These are phyloP conservation scores for Acanthosoma haemorrhoidale DNA, from an alignment of 2,888 invertebrate species.

Conservation along the genomic window DNA sequence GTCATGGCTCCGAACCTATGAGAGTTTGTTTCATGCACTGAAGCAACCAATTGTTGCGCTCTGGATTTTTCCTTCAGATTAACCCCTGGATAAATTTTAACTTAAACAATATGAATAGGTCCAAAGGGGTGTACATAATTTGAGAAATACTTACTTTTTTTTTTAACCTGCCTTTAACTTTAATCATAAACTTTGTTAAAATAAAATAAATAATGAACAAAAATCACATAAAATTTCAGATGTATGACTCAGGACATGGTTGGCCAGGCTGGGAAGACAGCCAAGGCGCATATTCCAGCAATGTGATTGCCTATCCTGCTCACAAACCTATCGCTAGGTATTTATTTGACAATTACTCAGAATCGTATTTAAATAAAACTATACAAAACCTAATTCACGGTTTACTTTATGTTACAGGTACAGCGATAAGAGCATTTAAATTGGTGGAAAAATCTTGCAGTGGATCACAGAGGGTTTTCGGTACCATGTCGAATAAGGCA, in stretches of 20 bases:
- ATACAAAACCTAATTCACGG: background rate
- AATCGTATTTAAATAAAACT: background rate
- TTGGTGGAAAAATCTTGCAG: background rate
- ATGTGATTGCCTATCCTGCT: conserved; percentile 52
- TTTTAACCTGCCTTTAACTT: no score
- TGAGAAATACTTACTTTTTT: no score
- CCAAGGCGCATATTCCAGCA: conserved; percentile 52
- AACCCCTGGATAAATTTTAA: no score
- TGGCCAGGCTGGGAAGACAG: conserved; percentile 42
- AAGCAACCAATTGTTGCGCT: no score
- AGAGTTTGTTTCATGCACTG: no score
- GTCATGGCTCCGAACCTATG: no score
- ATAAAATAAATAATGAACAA: no score
- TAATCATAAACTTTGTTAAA: no score
- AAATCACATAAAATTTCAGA: no score
- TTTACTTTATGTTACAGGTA: background rate
- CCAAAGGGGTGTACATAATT: no score
- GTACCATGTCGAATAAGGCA: background rate
- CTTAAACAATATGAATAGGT: no score
- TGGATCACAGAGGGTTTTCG: background rate
- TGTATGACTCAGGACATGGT: conserved; percentile 39
- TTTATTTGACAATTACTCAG: background rate
- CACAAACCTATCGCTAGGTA: conserved; percentile 45
- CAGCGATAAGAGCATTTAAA: background rate
- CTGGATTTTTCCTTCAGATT: no score